A percentile compares a stretch with the other conserved stretches of the same genome.
phyloP scores from a whole-genome alignment of 2,113 vertebrate species.

The Corydoras maculifer region DNA sequence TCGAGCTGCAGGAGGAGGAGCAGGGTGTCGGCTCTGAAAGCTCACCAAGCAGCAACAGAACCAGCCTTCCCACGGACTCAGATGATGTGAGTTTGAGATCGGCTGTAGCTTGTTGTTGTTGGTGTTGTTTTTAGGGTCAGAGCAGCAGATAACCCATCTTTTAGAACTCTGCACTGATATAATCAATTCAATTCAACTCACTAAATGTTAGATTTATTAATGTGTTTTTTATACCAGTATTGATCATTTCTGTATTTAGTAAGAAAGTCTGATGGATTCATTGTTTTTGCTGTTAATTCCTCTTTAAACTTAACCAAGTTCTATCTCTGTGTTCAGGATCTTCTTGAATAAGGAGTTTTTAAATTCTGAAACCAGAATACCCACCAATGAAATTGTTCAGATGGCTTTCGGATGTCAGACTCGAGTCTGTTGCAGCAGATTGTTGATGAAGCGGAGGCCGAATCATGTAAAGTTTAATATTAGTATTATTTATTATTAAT shows the following conservation, averaged over 20 bases:
- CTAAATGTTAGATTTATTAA: too few relatives aligned
- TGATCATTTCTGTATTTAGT: background rate
- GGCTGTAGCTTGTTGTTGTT: background rate
- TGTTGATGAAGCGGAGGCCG: background rate
- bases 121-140: background rate
- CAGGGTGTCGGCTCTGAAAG: constrained; percentile 43
- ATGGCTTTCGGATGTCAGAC: background rate
- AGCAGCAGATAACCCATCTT: background rate
- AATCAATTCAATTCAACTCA: too few relatives aligned
- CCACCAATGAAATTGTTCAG: background rate
- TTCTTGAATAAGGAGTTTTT: constrained; percentile 53
- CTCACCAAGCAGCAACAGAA: constrained; percentile 50
- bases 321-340: constrained; percentile 53
- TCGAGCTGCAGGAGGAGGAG: constrained; percentile 58
- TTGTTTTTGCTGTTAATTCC: background rate
- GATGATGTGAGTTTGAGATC: constrained; percentile 54
- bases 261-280: background rate
- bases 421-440: background rate
- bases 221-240: background rate
- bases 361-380: constrained; percentile 1
- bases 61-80: constrained; percentile 54
- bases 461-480: background rate
- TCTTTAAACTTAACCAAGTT: constrained; percentile 16
- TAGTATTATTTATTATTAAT: too few relatives aligned
- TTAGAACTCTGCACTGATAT: too few relatives aligned